Conservation (phyloP, 2,888 invertebrate species). For the Archips crataeganus region DNA sequence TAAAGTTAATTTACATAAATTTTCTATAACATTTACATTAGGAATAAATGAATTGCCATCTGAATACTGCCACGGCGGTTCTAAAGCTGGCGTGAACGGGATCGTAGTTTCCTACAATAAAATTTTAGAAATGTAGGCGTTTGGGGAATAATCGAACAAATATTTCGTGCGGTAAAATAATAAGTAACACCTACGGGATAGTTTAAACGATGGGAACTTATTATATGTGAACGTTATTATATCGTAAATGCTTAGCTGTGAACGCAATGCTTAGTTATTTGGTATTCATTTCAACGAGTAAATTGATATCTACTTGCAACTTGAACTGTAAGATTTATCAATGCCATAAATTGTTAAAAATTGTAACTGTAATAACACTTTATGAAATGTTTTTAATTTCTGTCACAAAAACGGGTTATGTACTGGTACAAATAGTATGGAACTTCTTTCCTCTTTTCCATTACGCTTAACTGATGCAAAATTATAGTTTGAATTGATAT, state of each 20-base stretch:
- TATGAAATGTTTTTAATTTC: neutral
- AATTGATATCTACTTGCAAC: conserved; percentile 15
- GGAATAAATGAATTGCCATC: conserved; percentile 75
- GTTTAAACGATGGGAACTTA: conserved; percentile 6
- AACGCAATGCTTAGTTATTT: neutral
- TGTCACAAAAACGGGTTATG: neutral
- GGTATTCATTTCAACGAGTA: conserved; percentile 19
- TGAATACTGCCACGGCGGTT: conserved; percentile 54
- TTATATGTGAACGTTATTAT: conserved; percentile 17
- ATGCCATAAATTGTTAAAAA: neutral
- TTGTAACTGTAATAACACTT: conserved; percentile 3
- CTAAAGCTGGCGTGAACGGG: conserved; percentile 44
- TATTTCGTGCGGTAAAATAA: conserved; percentile 39
- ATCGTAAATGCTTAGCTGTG: conserved; percentile 19
- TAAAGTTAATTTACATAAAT: conserved; percentile 82
- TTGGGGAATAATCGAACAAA: conserved; percentile 30
- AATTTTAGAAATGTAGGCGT: conserved; percentile 35
- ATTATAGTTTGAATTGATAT: no score
- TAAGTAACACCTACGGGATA: conserved; percentile 37
- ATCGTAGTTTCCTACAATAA: conserved; percentile 43
- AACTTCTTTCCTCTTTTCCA: no score
- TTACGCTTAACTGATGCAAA: no score
- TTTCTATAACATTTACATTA: conserved; percentile 83
- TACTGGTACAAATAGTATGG: no score
- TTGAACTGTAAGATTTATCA: conserved; percentile 19